Evolutionary conservation across 1,140 invertebrate genomes (phyloP).

Genomic region (Bombus polaris): DNA sequence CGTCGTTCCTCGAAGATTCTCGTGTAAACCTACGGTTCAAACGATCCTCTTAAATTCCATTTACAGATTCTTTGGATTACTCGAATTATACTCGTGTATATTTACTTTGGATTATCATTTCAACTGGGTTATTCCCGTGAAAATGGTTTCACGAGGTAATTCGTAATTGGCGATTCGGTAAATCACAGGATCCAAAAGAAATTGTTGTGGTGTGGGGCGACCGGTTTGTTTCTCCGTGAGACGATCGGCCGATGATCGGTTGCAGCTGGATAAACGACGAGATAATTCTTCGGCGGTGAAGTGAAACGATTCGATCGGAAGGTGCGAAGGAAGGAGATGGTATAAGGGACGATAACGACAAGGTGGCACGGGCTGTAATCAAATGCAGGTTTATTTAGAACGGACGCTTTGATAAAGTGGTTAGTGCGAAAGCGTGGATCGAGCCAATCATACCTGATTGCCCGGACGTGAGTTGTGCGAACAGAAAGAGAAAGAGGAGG

Average conservation of each 20-base stretch:
- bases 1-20: neutral
- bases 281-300: constrained; percentile 51
- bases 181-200: neutral
- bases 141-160: neutral
- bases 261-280: constrained; percentile 46
- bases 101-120: no score
- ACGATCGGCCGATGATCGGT: constrained; percentile 20
- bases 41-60: no score
- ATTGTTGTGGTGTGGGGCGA: neutral
- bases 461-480: constrained; percentile 78
- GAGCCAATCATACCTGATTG: constrained; percentile 81
- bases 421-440: constrained; percentile 80
- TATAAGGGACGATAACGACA: constrained; percentile 75
- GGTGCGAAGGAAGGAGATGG: constrained; percentile 60
- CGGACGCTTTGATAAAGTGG: constrained; percentile 79
- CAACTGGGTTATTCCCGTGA: no score
- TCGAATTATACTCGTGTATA: neutral
- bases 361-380: constrained; percentile 74
- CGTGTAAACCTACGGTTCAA: no score
- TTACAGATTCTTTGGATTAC: neutral
- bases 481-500: constrained; percentile 53
- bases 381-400: constrained; percentile 79
- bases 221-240: constrained; percentile 2
- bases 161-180: neutral
- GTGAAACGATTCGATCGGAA: constrained; percentile 57